Evolutionary conservation across 2,888 invertebrate species (phyloP), one percentile per base, ranked within the genome.

Genomic region (Agrochola lota): DNA sequence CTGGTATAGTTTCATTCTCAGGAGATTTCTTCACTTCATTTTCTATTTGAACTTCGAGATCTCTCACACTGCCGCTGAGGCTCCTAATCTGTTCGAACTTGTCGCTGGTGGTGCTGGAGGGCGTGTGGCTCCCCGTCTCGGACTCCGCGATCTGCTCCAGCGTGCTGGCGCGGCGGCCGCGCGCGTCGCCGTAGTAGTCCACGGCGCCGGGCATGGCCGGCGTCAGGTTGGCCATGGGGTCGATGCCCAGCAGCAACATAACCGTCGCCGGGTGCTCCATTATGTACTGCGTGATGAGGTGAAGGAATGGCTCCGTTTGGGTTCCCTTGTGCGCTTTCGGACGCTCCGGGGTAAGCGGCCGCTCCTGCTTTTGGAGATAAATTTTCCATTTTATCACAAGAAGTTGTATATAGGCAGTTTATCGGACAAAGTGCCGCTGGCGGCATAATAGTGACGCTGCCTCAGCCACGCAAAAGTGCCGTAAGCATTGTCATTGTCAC

Each of bases 201-300:
- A 97, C 89, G 72, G 97, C 40, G 78, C 97, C 84, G 79, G 96
- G 88, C 92, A 97, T 87, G 81, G 94, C 94, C 0, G 96, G 95
- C 7, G 95, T 86, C 4, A 96, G 88, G 83, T 93, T 94, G 67
- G 94, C 97, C 93, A 96, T 95, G 5, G 98, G 97, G 88, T 98
- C 98, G 77, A 98, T 96, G 17, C 98, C 98, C 67, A 98, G 95
- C 59, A 98, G 97, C 60, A 97, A 97, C 93, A 98, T 97, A 30
- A 98, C 98, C 40, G 97, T 97, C 5, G 97, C 97, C 0, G 98
- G 98, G 94, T 98, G 98, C 84, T 98, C 97, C 90, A 97, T 94
- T 63, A 98, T 97, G 93, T 97, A 98, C 78, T 97, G 96, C 64
- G 97, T 97, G 70, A 98, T 96, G 75, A 97, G 93, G 87, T 97